Conservation (phyloP, 2,113 vertebrate species). For the Miniopterus natalensis region DNA sequence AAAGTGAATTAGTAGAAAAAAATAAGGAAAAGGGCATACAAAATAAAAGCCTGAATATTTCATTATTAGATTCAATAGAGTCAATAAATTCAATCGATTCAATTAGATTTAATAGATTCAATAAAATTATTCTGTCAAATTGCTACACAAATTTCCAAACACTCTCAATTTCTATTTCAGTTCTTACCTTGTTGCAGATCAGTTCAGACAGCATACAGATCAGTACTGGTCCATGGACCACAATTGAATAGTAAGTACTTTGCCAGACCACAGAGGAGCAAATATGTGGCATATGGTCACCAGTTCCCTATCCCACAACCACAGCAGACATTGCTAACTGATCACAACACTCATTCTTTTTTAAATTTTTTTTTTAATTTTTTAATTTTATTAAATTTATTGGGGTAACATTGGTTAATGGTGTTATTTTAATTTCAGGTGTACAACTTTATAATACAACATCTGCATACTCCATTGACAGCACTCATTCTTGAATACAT, state of each 20-base stretch:
- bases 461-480: neutral
- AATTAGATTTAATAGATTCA: neutral
- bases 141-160: conserved; percentile 2
- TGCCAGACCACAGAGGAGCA: neutral
- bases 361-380: neutral
- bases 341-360: neutral
- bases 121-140: neutral
- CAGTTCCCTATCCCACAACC: neutral
- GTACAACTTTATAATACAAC: neutral
- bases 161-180: neutral
- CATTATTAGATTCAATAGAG: conserved; percentile 36
- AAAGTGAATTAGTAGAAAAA: conserved; percentile 54
- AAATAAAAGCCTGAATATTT: conserved; percentile 50
- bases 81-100: conserved; percentile 19
- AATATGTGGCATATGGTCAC: neutral
- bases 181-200: neutral
- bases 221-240: neutral
- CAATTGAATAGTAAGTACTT: neutral
- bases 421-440: neutral
- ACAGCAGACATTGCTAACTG: neutral
- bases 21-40: neutral
- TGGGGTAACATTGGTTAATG: neutral
- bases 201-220: neutral
- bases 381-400: neutral
- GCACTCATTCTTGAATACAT: neutral